Percentiles rank a stretch among this genome's conserved stretches.
phyloP scores from a whole-genome alignment of 2,797 vertebrate species.

The Hyperoplus immaculatus region DNA sequence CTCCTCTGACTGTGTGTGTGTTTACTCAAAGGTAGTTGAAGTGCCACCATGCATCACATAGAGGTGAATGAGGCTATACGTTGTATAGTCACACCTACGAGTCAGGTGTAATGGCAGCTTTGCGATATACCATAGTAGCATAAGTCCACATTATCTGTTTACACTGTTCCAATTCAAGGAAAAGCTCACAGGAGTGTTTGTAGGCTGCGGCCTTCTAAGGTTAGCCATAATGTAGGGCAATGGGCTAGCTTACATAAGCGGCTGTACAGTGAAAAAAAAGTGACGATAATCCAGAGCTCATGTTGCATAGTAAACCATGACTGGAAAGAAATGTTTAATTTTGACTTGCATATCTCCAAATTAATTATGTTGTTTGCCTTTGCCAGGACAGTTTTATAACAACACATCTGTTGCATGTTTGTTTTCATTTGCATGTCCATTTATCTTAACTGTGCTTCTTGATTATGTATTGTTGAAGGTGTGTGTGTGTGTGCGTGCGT shows the following conservation, averaged over 20 bases:
- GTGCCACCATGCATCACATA: constrained; percentile 38
- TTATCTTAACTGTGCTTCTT: neutral
- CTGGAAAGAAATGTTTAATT: constrained; percentile 10
- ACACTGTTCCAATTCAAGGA: neutral
- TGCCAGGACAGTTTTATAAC: constrained; percentile 19
- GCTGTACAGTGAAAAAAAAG: neutral
- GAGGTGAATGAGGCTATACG: constrained; percentile 32
- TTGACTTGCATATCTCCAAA: constrained; percentile 6
- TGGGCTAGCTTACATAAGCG: constrained; percentile 43
- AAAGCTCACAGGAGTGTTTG: constrained; percentile 1
- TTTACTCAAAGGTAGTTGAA: constrained; percentile 17
- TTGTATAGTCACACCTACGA: constrained; percentile 6
- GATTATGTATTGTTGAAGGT: neutral
- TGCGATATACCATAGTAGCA: neutral
- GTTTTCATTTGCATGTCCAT: constrained; percentile 29
- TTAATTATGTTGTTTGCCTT: constrained; percentile 2
- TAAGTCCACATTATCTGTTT: constrained; percentile 14
- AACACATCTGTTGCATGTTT: constrained; percentile 15
- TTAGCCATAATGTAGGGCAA: constrained; percentile 29
- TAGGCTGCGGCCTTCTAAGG: constrained; percentile 12
- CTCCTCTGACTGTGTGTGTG: constrained; percentile 30
- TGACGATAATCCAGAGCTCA: neutral
- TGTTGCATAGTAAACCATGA: constrained; percentile 8
- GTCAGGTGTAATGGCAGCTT: constrained; percentile 11
- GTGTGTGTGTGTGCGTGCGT: no score